Evolutionary conservation across 2,797 vertebrate genomes (phyloP).

Genomic region (Threskiornis aethiopicus): DNA sequence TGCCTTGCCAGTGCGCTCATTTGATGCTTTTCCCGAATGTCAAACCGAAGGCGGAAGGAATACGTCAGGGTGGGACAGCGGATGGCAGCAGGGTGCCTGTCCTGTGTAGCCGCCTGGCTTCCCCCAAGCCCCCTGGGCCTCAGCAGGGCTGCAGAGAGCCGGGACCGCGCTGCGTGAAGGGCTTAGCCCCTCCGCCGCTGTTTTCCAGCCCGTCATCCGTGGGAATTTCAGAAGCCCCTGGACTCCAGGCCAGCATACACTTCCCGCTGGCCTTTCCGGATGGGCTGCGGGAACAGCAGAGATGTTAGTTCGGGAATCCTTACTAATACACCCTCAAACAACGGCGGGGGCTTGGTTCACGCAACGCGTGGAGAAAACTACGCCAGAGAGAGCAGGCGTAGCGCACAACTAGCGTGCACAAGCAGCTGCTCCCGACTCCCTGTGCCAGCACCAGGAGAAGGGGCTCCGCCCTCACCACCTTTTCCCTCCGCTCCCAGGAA

Average conservation of each 20-base stretch:
- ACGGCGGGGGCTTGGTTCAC: not conserved
- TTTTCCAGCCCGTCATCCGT: rapidly evolving
- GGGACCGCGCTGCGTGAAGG: not conserved
- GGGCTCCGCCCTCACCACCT: not conserved
- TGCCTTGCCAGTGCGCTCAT: not conserved
- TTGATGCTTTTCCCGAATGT: not conserved
- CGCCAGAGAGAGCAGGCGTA: not conserved
- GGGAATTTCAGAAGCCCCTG: conserved; percentile 54
- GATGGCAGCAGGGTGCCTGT: not conserved
- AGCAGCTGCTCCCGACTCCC: not conserved
- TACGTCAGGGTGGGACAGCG: rapidly evolving
- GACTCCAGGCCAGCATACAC: conserved; percentile 74
- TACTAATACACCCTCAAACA: too few species aligned
- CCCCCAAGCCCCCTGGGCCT: not conserved
- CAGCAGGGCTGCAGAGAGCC: not conserved
- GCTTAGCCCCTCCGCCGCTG: not conserved
- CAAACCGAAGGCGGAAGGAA: not conserved
- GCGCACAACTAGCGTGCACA: rapidly evolving
- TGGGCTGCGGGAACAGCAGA: conserved; percentile 67
- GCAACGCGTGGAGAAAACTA: rapidly evolving
- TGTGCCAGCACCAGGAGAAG: not conserved
- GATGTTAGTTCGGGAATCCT: not conserved
- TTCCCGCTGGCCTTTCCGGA: conserved; percentile 76
- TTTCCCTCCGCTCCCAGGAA: not conserved
- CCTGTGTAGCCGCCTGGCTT: not conserved